phyloP scores from a whole-genome alignment of 53 echinoderm and acorn worm genomes.

The Luidia sarsii region DNA sequence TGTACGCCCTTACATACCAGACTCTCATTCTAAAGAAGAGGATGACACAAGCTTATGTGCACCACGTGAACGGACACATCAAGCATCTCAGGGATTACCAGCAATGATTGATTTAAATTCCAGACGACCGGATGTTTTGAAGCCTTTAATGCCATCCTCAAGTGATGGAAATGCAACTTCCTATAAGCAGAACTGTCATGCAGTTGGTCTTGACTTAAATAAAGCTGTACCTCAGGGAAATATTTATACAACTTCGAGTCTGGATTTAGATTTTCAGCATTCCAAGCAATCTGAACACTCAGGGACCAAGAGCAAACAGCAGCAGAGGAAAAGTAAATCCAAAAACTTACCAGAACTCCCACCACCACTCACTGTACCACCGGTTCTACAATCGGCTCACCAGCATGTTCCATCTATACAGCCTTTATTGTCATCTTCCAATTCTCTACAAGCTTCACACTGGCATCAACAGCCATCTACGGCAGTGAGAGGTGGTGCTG shows the following conservation, averaged over 20 bases:
- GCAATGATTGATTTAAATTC: conserved; percentile 49
- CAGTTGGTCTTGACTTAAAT: conserved; percentile 9
- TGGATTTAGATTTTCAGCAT: conserved; percentile 24
- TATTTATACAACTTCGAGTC: conserved; percentile 18
- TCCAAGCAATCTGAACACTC: conserved; percentile 44
- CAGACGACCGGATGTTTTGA: conserved; percentile 27
- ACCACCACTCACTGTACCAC: conserved; percentile 27
- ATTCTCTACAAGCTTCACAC: conserved; percentile 25
- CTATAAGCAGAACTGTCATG: neutral
- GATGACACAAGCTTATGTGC: neutral
- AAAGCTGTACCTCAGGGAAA: conserved; percentile 21
- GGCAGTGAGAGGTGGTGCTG: neutral
- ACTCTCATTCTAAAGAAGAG: conserved; percentile 16
- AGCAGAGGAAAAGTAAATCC: neutral
- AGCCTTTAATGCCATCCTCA: conserved; percentile 3
- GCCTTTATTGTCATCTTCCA: conserved; percentile 38
- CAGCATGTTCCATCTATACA: conserved; percentile 34
- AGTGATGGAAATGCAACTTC: neutral
- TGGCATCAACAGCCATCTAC: conserved; percentile 4
- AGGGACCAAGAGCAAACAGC: conserved; percentile 20
- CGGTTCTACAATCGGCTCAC: neutral
- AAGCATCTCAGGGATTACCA: conserved; percentile 27
- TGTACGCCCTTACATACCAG: conserved; percentile 45
- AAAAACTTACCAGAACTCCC: conserved; percentile 16
- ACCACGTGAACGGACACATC: conserved; percentile 3